Evolutionary conservation across 2,888 invertebrate genomes (phyloP), one percentile per base, ranked within the genome.

Genomic region (Hirtodrosophila cameraria): DNA sequence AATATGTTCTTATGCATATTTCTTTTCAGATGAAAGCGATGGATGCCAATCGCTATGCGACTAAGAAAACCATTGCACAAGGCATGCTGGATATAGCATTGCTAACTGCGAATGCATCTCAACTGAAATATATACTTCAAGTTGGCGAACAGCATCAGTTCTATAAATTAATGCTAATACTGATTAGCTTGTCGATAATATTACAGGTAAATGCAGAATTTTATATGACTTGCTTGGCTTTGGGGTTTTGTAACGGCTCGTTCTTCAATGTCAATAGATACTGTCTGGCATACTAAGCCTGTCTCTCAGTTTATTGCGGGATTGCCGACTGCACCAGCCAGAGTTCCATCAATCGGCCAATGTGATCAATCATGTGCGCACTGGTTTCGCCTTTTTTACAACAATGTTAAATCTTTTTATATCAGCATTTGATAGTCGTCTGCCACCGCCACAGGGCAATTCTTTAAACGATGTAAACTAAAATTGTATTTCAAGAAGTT

Each of bases 21-120:
- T 28, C 20, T n/a, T 75, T 78, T 7, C 90, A 94, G 94, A 89
- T 93, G 79, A 96, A 96, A 90, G 92, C 94, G 0, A 91, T 97
- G 89, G 96, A 97, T 88, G 95, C 96, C 2, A 97, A 97, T 91
- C 93, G 95, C 73, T 97, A 97, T 93, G 97, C 97, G 15, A 97
- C 97, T 7, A 97, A 97, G 91, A 97, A 97, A 91, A 97, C 97
- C 0, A 96, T 97, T 57, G 96, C 97, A 0, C 97, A 97, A 92
- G 97, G 97, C 3, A 95, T 97, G 94, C 92, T 97, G 78, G 97
- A 97, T 89, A 96, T 97, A 57, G 97, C 97, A 0, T 91, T 97
- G 67, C 92, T 97, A 45, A 97, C 97, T 1, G 96, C 97, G 0
- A 97, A 97, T 88, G 97, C 97, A 2, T 96, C 96, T 0, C 97